Evolutionary conservation across 2,797 vertebrate species (phyloP).

Genomic region (Cynopterus sphinx): DNA sequence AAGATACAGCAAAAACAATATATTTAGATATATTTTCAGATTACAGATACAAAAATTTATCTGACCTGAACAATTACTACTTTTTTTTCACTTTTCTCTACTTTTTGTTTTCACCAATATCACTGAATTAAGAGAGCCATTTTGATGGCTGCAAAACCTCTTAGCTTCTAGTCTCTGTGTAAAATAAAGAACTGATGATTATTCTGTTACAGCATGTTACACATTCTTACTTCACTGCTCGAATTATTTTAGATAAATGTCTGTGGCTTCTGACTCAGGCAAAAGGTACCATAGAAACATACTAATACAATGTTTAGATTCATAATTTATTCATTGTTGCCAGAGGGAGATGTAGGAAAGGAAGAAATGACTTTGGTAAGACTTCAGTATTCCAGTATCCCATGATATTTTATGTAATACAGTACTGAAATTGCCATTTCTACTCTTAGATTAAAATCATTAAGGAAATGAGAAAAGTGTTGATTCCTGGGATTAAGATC

Average conservation of each 20-base stretch:
- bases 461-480: not conserved
- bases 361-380: conserved; percentile 16
- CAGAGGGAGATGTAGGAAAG: not conserved
- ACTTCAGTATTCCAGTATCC: not conserved
- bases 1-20: not conserved
- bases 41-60: not conserved
- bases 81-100: not conserved
- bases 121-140: not conserved
- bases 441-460: not conserved
- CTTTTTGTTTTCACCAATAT: not conserved
- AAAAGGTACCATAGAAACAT: not conserved
- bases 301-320: conserved; percentile 7
- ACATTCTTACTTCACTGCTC: conserved; percentile 15
- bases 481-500: not conserved
- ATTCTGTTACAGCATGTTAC: not conserved
- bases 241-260: conserved; percentile 57
- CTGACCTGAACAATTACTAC: not conserved
- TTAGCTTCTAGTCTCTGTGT: not conserved
- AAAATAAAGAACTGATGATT: not conserved
- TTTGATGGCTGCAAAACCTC: not conserved
- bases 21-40: conserved; percentile 5
- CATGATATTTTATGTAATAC: not conserved
- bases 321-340: conserved; percentile 40
- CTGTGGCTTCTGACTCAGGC: conserved; percentile 4
- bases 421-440: not conserved